Evolutionary conservation across 2,113 vertebrate genomes (phyloP), one percentile per base, ranked within the genome.

Genomic region (Phaethornis superciliosus): DNA sequence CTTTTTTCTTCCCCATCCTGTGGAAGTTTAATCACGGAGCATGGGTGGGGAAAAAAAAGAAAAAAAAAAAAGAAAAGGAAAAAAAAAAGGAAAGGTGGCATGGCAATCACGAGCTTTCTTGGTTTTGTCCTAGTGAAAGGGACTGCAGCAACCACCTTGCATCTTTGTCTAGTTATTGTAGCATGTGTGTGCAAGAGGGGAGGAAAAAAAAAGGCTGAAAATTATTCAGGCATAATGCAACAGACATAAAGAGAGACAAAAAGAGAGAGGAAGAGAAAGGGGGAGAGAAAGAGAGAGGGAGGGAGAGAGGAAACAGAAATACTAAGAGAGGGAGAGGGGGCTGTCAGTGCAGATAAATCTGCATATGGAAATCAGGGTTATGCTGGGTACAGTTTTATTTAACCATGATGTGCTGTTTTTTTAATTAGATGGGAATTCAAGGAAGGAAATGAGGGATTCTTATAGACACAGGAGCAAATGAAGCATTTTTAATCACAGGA

Each of bases 341-440:
- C 98, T 98, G 98, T 98, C 98, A 98, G 98, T 97, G 98, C 97
- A 98, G 98, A 98, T 97, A 98, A 98, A 99, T 99, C 99, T 99
- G 98, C 99, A 99, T 99, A 99, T 99, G 99, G 99, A 99, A 99
- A 99, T 99, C 96, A 98, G 98, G 98, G 98, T 98, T 98, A 98
- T 98, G 97, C 98, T 98, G 98, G 97, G 98, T 98, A 97, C 98
- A 98, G 97, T 98, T 98, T 98, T 97, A 98, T 98, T 98, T 98
- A 98, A 98, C 97, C 97, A 97, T 97, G 96, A 98, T 98, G 98
- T 97, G 97, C 98, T 98, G 95, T 55, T 98, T 98, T 97, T 97
- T 98, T 98, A 97, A 98, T 98, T 98, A 97, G 97, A 96, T 85
- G 91, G 96, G 97, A 96, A 98, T 97, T 97, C 96, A 97, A 96